phyloP scores from a whole-genome alignment of 2,888 invertebrate genomes.

The Mechanitis mazaeus region DNA sequence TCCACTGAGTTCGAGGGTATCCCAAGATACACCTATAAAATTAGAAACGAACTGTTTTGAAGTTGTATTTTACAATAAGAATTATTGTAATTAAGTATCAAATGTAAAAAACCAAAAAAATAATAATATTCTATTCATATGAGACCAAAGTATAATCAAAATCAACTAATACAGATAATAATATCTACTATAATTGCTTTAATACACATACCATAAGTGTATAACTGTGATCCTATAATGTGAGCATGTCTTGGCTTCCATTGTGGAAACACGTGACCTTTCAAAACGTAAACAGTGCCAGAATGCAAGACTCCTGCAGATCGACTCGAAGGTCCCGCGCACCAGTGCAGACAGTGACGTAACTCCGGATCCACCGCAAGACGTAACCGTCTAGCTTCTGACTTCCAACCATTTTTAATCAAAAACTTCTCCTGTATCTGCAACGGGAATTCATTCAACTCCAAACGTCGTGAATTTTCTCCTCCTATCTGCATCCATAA shows the following conservation, averaged over 20 bases:
- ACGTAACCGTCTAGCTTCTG: slow-evolving; percentile 75
- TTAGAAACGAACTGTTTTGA: slow-evolving; percentile 3
- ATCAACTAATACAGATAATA: neutral
- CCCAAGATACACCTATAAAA: slow-evolving; percentile 58
- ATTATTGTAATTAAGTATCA: no score
- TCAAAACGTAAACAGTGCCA: slow-evolving; percentile 76
- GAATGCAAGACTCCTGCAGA: slow-evolving; percentile 63
- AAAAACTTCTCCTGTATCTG: slow-evolving; percentile 79
- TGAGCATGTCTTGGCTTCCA: slow-evolving; percentile 79
- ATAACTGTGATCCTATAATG: slow-evolving; percentile 77
- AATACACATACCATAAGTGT: slow-evolving; percentile 68
- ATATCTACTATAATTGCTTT: neutral
- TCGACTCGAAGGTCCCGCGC: slow-evolving; percentile 76
- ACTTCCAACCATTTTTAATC: slow-evolving; percentile 76
- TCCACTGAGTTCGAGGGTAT: slow-evolving; percentile 63
- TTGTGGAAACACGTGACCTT: slow-evolving; percentile 82
- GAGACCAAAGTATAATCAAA: no score
- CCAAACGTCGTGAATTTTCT: slow-evolving; percentile 73
- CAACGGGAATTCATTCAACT: slow-evolving; percentile 74
- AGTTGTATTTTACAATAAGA: neutral
- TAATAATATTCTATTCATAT: no score
- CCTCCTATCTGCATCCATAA: slow-evolving; percentile 77
- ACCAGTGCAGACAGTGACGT: slow-evolving; percentile 78
- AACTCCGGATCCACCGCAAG: slow-evolving; percentile 81
- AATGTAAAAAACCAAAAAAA: no score